Conservation (phyloP, 2,888 invertebrate species). For the Xanthorhoe designata region DNA sequence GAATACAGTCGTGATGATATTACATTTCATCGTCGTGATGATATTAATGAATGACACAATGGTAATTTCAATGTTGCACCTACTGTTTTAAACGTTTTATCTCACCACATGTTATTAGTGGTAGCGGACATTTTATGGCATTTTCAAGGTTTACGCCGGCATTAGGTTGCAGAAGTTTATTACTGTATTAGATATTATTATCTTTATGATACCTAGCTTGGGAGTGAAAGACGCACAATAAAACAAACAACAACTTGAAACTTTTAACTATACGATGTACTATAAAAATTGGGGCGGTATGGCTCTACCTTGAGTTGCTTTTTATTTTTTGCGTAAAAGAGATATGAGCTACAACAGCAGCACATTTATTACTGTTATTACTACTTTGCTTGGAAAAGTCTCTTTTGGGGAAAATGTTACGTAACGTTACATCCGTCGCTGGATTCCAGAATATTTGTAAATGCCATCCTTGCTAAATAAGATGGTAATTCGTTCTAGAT, state of each 20-base stretch:
- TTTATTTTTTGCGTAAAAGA: constrained; percentile 30
- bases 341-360: constrained; percentile 25
- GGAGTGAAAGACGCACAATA: constrained; percentile 28
- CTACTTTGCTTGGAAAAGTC: constrained; percentile 30
- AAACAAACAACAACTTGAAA: constrained; percentile 32
- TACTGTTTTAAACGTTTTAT: background rate
- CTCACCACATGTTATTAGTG: constrained; percentile 18
- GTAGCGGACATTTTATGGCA: constrained; percentile 30
- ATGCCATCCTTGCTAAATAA: constrained; percentile 13
- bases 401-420: constrained; percentile 33
- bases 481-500: constrained; percentile 4
- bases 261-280: constrained; percentile 31
- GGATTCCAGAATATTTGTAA: constrained; percentile 17
- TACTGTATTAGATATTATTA: constrained; percentile 44
- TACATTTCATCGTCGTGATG: background rate
- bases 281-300: constrained; percentile 27
- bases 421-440: constrained; percentile 9
- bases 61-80: background rate
- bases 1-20: no score
- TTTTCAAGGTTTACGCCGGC: constrained; percentile 34
- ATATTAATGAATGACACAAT: background rate
- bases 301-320: constrained; percentile 23
- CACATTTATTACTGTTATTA: constrained; percentile 34
- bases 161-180: constrained; percentile 44
- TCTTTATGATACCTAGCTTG: constrained; percentile 26